Percentiles rank a stretch among this genome's conserved stretches.
Evolutionary conservation across 2,113 vertebrate species (phyloP).

Genomic region (Lepisosteus oculatus): DNA sequence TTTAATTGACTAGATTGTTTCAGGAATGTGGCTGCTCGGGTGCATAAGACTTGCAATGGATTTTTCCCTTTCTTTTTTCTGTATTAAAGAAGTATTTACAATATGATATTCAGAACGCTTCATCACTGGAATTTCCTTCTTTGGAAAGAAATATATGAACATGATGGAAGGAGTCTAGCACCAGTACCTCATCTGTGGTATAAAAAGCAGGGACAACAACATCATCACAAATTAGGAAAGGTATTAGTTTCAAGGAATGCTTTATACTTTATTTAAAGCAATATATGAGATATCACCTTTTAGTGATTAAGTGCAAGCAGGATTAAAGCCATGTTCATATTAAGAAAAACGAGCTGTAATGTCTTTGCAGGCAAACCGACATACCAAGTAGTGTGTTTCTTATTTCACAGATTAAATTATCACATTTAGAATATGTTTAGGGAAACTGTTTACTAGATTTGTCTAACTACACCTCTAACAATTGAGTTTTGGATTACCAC

Average conservation of each 20-base stretch:
- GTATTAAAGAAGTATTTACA: slow-evolving; percentile 40
- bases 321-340: too few species aligned
- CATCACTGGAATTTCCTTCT: slow-evolving; percentile 8
- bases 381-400: too few species aligned
- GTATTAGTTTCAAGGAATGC: not conserved
- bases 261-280: not conserved
- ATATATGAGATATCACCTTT: not conserved
- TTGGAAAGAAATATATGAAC: not conserved
- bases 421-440: too few species aligned
- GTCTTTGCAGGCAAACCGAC: too few species aligned
- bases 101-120: slow-evolving; percentile 31
- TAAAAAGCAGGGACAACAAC: not conserved
- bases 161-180: too few species aligned
- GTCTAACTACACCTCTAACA: too few species aligned
- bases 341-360: too few species aligned
- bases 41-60: slow-evolving; percentile 14
- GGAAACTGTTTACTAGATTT: too few species aligned
- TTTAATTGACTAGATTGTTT: slow-evolving; percentile 74
- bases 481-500: too few species aligned
- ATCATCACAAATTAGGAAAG: not conserved
- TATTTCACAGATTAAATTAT: too few species aligned
- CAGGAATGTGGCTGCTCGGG: slow-evolving; percentile 44
- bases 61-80: slow-evolving; percentile 27
- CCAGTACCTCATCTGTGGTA: not conserved
- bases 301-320: not conserved